phyloP scores from a whole-genome alignment of 2,113 vertebrate genomes.

The Toxotes jaculatrix region DNA sequence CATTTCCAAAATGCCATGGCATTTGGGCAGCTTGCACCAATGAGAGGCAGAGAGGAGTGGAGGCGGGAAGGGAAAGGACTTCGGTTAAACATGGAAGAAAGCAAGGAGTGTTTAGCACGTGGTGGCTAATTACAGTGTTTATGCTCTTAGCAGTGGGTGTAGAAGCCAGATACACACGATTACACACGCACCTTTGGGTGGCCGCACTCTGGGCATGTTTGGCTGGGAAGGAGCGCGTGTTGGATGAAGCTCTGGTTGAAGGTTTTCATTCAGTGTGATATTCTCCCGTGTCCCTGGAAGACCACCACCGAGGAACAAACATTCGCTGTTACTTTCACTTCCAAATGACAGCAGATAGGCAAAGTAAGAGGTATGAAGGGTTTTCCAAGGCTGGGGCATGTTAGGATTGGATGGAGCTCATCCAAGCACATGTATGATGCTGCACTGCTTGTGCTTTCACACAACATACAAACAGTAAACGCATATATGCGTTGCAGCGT shows the following conservation, averaged over 20 bases:
- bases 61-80: conserved; percentile 68
- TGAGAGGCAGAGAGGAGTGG: conserved; percentile 68
- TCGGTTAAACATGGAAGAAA: conserved; percentile 67
- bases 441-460: background rate
- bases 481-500: conserved; percentile 55
- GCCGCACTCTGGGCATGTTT: conserved; percentile 56
- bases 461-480: conserved; percentile 51
- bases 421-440: conserved; percentile 32
- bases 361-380: background rate
- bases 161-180: conserved; percentile 65
- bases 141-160: conserved; percentile 51
- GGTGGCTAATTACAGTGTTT: conserved; percentile 75
- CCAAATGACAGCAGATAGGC: background rate
- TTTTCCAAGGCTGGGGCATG: conserved; percentile 1
- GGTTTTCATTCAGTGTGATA: conserved; percentile 82
- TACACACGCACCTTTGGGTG: conserved; percentile 80
- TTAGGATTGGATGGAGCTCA: conserved; percentile 37
- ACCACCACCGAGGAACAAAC: conserved; percentile 25
- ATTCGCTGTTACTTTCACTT: conserved; percentile 2
- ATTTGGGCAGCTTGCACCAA: conserved; percentile 86
- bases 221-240: conserved; percentile 71
- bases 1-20: conserved; percentile 89
- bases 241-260: conserved; percentile 80
- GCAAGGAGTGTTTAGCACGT: conserved; percentile 52
- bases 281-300: conserved; percentile 88